Evolutionary conservation across 2,797 vertebrate genomes (phyloP), one percentile per base, ranked within the genome.

Genomic region (Coilia nasus): DNA sequence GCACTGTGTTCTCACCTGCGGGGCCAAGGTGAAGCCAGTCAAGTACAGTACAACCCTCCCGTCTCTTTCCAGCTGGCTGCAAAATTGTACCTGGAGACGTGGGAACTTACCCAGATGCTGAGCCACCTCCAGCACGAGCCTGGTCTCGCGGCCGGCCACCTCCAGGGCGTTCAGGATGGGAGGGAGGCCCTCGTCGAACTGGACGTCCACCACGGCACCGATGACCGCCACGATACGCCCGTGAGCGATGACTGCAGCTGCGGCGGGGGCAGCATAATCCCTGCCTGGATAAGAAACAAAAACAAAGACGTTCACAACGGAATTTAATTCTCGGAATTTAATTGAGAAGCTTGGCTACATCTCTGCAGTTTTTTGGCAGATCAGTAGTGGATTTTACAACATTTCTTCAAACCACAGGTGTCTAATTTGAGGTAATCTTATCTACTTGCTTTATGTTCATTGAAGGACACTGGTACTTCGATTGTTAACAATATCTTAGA

Each of bases 111-210:
- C 96, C 89, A 97, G 94, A 93, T 99, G 98, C 93, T 99, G 98
- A 9, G 98, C 98, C 81, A 99, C 98, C 91, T 99, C 98, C 95
- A 99, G 89, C 90, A 99, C 98, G 56, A 99, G 96, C 86, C 98
- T 96, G 81, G 95, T 93, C 3, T 98, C 97, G n/a, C 98, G 95
- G 91, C 95, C 97, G 60, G 96, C 89, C 5, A 99, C 98, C 85
- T 99, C 98, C 56, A 99, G 94, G 81, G 98, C 98, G 87, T 99
- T 99, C 41, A 99, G 96, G 89, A 99, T 99, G 67, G 98, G 98
- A n/a, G 98, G 98, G 6, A 99, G 95, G 15, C 91, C 98, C 87
- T 98, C 98, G 19, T 99, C 98, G 84, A 99, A 99, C 95, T 99
- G 97, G 89, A 99, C 98, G 23, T 99, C 98, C 78, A 99, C 98